A percentile compares a stretch with the other conserved stretches of the same genome.
These are phyloP conservation scores for Porites divaricata DNA, from an alignment of 92 coral and sea anemone species.

Conservation along the genomic window DNA sequence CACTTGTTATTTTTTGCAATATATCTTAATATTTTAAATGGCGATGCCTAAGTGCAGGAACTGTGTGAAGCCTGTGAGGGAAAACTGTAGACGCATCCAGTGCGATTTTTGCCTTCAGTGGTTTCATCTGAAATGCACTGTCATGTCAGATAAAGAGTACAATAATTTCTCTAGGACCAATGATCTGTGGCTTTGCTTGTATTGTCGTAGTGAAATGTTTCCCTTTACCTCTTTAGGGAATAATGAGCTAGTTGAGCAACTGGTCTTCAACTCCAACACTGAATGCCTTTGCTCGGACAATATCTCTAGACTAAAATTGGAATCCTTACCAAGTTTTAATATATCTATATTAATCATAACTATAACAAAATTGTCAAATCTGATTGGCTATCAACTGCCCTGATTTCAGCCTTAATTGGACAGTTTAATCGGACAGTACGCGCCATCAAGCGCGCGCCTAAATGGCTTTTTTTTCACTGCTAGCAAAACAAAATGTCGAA, in stretches of 20 bases:
- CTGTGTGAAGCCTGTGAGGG: constrained; percentile 40
- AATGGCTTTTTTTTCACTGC: no score
- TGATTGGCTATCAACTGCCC: no score
- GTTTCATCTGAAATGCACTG: constrained; percentile 31
- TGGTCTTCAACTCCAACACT: constrained; percentile 52
- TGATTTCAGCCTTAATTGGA: no score
- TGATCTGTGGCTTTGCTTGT: constrained; percentile 50
- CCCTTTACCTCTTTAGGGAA: constrained; percentile 35
- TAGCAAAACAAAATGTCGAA: no score
- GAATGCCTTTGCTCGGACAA: constrained; percentile 59
- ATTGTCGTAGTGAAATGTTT: constrained; percentile 42
- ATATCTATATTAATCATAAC: no score
- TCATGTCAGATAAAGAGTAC: constrained; percentile 48
- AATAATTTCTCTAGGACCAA: constrained; percentile 44
- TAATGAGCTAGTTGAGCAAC: constrained; percentile 37
- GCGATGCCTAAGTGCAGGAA: constrained; percentile 37
- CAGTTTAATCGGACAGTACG: no score
- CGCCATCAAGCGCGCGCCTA: no score
- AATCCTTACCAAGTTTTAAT: constrained; percentile 41
- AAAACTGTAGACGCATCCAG: constrained; percentile 46
- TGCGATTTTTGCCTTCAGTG: constrained; percentile 45
- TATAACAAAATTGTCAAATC: no score
- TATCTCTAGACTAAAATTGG: constrained; percentile 21
- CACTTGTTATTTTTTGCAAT: no score
- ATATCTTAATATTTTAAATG: constrained; percentile 17